A percentile compares a stretch with the other conserved stretches of the same genome.
phyloP scores from a whole-genome alignment of 23 tunicate genomes.

The Botrylloides violaceus region DNA sequence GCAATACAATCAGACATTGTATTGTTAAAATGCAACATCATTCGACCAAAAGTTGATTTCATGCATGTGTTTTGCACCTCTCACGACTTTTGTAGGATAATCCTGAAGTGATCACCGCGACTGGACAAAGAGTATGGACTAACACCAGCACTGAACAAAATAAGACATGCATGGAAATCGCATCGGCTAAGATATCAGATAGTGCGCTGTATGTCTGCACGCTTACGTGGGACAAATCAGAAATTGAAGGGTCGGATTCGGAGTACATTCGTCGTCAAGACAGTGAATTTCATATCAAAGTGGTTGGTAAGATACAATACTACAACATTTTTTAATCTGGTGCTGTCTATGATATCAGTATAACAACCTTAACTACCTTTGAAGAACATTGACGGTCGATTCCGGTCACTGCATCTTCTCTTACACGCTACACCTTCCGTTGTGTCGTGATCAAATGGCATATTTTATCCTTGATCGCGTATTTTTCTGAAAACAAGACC shows the following conservation, averaged over 20 bases:
- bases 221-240: constrained; percentile 60
- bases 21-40: too few species aligned
- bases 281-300: constrained; percentile 37
- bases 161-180: constrained; percentile 29
- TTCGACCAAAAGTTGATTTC: not conserved
- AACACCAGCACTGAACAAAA: constrained; percentile 64
- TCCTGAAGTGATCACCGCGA: constrained; percentile 23
- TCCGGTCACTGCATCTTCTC: too few species aligned
- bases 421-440: too few species aligned
- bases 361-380: too few species aligned
- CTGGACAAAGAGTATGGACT: constrained; percentile 64
- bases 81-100: not conserved
- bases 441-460: not conserved
- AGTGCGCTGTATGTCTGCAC: constrained; percentile 54
- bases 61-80: too few species aligned
- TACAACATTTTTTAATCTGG: too few species aligned
- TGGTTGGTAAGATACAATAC: constrained; percentile 65
- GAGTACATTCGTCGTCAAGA: constrained; percentile 65
- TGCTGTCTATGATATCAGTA: too few species aligned
- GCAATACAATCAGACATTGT: too few species aligned
- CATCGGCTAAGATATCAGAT: constrained; percentile 29
- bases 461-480: not conserved
- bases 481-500: not conserved
- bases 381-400: too few species aligned
- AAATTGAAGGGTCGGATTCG: constrained; percentile 67